Percentiles rank a stretch among this genome's conserved stretches.
Conservation (phyloP, 2,888 invertebrate genomes). For the Hirudinaria manillensis region DNA sequence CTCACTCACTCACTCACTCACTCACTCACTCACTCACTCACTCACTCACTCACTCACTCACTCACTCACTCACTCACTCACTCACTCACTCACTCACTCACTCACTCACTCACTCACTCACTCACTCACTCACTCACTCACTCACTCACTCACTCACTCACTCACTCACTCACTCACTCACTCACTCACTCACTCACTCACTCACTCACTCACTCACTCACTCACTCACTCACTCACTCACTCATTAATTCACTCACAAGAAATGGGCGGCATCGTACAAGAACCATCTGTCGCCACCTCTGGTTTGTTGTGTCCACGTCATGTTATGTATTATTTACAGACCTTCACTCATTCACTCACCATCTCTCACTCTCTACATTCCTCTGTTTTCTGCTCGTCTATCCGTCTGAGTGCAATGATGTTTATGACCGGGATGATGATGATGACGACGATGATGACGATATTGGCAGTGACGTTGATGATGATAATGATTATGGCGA, state of each 20-base stretch:
- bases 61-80: conserved; percentile 32
- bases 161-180: background rate
- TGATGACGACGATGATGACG: conserved; percentile 7
- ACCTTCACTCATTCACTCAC: conserved; percentile 5
- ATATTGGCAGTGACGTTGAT: background rate
- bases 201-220: conserved; percentile 3
- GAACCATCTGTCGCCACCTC: conserved; percentile 26
- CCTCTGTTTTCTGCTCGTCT: conserved; percentile 1
- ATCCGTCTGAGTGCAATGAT: background rate
- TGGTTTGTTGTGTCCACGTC: background rate
- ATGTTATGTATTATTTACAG: conserved; percentile 17
- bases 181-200: background rate
- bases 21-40: conserved; percentile 33
- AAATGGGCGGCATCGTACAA: conserved; percentile 6
- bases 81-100: background rate
- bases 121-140: conserved; percentile 6
- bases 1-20: conserved; percentile 32
- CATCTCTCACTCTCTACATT: conserved; percentile 1
- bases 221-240: conserved; percentile 6
- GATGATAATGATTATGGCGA: conserved; percentile 26
- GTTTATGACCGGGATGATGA: background rate
- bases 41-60: conserved; percentile 33
- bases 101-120: conserved; percentile 10
- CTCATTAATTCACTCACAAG: background rate
- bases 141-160: background rate